Evolutionary conservation across 1,140 invertebrate genomes (phyloP).

Genomic region (Phortica variegata): DNA sequence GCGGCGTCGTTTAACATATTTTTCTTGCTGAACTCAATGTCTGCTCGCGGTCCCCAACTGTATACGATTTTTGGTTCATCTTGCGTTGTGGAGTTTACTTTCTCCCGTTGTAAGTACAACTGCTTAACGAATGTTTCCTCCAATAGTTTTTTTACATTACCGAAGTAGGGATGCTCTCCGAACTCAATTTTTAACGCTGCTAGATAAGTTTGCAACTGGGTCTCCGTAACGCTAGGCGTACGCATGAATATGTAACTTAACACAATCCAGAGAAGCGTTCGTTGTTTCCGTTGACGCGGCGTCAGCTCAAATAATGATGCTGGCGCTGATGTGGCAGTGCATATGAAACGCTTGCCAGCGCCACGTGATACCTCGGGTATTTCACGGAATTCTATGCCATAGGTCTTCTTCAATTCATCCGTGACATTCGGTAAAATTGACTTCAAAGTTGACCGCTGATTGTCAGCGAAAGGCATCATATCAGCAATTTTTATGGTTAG

Average conservation of each 20-base stretch:
- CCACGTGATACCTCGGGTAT: conserved; percentile 9
- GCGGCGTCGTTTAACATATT: conserved; percentile 27
- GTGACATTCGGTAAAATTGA: no score
- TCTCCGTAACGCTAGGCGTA: conserved; percentile 23
- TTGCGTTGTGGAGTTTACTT: conserved; percentile 25
- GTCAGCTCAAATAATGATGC: conserved; percentile 30
- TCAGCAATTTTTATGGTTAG: no score
- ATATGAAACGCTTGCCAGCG: conserved; percentile 24
- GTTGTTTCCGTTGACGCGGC: conserved; percentile 18
- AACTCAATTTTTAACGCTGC: conserved; percentile 23
- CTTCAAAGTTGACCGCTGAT: no score
- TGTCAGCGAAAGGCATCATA: no score
- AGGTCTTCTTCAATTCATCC: conserved; percentile 14
- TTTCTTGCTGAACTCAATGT: conserved; percentile 20
- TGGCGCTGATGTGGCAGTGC: conserved; percentile 22
- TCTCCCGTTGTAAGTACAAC: conserved; percentile 40
- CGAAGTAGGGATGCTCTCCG: conserved; percentile 38
- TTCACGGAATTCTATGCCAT: conserved; percentile 24
- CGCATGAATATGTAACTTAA: conserved; percentile 41
- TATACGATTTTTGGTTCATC: conserved; percentile 25
- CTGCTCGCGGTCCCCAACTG: conserved; percentile 31
- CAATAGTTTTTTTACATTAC: conserved; percentile 31
- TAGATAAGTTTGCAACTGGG: conserved; percentile 30
- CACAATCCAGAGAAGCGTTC: conserved; percentile 31
- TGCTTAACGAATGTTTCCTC: conserved; percentile 47